phyloP scores from a whole-genome alignment of 2,888 invertebrate genomes.

The Trissolcus brochymenae region DNA sequence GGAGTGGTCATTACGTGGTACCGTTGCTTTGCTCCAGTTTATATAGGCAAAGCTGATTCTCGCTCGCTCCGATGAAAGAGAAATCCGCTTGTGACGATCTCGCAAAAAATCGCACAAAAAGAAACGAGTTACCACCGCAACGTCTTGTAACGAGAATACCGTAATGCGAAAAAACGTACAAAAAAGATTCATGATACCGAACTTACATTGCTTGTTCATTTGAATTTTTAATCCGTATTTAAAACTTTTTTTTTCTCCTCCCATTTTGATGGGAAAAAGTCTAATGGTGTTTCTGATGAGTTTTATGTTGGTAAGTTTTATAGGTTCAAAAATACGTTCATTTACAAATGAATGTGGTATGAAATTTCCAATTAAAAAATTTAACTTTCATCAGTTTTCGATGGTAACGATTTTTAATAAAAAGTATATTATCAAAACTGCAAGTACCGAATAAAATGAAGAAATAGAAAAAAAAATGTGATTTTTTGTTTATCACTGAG shows the following conservation, averaged over 20 bases:
- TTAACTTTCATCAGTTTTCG: too few species aligned
- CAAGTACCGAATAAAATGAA: too few species aligned
- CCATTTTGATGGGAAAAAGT: not conserved
- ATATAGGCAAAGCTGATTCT: constrained; percentile 64
- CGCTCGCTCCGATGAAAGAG: constrained; percentile 69
- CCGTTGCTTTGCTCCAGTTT: constrained; percentile 74
- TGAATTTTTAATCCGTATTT: constrained; percentile 5
- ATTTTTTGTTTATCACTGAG: constrained; percentile 24
- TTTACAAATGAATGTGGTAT: too few species aligned
- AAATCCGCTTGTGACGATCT: constrained; percentile 67
- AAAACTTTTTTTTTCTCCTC: not conserved
- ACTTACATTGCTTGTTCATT: not conserved
- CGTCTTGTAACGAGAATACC: constrained; percentile 23
- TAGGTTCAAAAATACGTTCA: too few species aligned
- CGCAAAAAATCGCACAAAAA: constrained; percentile 31
- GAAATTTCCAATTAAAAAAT: too few species aligned
- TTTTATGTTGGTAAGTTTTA: too few species aligned
- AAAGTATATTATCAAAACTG: too few species aligned
- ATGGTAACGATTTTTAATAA: too few species aligned
- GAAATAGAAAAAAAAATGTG: constrained; percentile 25
- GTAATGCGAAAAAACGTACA: constrained; percentile 18
- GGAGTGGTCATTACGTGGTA: constrained; percentile 64
- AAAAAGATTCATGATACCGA: constrained; percentile 23
- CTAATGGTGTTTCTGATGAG: too few species aligned
- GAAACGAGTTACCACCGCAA: constrained; percentile 24